Conservation (phyloP, 2,797 vertebrate species). For the Myotis myotis region DNA sequence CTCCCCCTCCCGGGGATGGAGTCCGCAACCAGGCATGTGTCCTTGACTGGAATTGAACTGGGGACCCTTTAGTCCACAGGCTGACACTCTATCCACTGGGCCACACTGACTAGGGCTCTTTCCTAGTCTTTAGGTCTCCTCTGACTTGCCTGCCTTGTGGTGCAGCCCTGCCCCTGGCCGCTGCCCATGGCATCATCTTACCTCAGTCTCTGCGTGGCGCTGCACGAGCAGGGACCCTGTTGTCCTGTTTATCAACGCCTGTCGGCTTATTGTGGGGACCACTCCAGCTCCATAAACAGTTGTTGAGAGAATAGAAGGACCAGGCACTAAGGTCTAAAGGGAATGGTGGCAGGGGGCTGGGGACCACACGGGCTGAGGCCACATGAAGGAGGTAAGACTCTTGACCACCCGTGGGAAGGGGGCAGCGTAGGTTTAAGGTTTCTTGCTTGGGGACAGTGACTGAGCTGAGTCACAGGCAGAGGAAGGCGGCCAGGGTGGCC, state of each 20-base stretch:
- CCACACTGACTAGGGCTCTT: background rate
- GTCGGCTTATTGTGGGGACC: background rate
- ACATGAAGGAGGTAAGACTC: fast-evolving
- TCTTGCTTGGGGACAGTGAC: background rate
- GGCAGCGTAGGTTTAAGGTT: background rate
- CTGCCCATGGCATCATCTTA: background rate
- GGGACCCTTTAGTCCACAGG: no score
- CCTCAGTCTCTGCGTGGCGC: background rate
- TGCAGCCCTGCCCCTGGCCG: background rate
- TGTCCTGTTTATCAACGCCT: fast-evolving
- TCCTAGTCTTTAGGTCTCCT: background rate
- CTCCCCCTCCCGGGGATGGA: no score
- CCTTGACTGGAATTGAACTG: no score
- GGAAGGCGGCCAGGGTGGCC: background rate
- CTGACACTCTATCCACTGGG: no score
- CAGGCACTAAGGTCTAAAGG: background rate
- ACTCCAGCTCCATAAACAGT: background rate
- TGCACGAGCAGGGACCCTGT: background rate
- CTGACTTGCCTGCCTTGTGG: background rate
- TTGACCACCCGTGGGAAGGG: no score
- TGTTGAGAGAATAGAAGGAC: background rate
- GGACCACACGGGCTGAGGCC: background rate
- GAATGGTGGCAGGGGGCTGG: background rate
- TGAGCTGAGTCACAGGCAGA: background rate
- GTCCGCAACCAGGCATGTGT: no score